phyloP scores from a whole-genome alignment of 2,888 invertebrate species.

The Invenusta paracnida region DNA sequence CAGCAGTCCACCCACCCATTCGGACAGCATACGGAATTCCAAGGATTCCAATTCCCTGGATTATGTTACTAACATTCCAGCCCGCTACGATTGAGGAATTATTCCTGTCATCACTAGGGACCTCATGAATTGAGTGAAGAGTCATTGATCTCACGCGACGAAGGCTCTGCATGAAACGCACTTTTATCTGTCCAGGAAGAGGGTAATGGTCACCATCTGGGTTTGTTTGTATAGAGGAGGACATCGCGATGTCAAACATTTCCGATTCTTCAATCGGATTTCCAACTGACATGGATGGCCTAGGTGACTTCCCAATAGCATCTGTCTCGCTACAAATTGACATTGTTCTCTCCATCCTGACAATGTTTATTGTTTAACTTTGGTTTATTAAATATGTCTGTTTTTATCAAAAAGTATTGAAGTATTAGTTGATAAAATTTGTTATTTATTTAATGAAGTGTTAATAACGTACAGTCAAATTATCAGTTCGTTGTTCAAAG shows the following conservation, averaged over 20 bases:
- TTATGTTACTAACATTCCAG: slow-evolving; percentile 42
- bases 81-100: slow-evolving; percentile 42
- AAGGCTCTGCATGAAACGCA: slow-evolving; percentile 31
- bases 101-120: slow-evolving; percentile 32
- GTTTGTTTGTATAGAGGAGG: background rate
- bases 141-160: slow-evolving; percentile 21
- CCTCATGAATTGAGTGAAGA: slow-evolving; percentile 34
- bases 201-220: background rate
- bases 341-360: too few species aligned
- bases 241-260: background rate
- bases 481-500: too few species aligned
- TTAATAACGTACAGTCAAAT: too few species aligned
- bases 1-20: slow-evolving; percentile 34
- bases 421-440: too few species aligned
- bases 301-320: background rate
- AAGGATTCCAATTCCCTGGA: slow-evolving; percentile 43
- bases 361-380: too few species aligned
- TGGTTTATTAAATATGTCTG: too few species aligned
- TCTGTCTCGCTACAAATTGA: too few species aligned
- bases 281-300: background rate
- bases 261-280: background rate
- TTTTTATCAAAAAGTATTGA: too few species aligned
- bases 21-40: slow-evolving; percentile 40
- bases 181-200: background rate
- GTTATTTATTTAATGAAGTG: too few species aligned